Base-by-base conservation (phyloP, 1,140 invertebrate species). In the Zaprionus inermis region DNA sequence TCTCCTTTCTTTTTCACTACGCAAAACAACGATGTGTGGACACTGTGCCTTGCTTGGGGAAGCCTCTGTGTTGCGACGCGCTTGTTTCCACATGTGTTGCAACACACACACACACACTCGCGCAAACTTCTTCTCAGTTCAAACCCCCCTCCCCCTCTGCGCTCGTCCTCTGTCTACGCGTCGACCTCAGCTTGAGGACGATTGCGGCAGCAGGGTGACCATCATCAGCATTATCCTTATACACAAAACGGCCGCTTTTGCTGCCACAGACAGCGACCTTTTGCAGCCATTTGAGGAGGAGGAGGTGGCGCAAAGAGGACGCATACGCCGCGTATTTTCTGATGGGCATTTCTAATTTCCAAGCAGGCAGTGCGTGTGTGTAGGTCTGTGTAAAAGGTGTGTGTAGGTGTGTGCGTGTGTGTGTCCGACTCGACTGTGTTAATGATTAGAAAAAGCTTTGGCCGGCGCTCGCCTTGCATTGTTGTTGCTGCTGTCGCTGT, bases 321-420 rank as follows among this genome's bases (percentile, higher is more conserved):
- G 24, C 61, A 72, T 68, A 60, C 52, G 72, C 20, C 63, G 65
- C 64, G 72, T 81, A 81, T 76, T 76, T 88, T 56, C 84, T 82
- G 77, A 90, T 84, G 86, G 90, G 89, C 86, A 91, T 90, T 91
- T 91, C 90, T 88, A 91, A 91, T 91, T 91, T 91, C 73, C 90
- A 90, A 88, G 72, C 78, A 49, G 57, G 44, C 52, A 18, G 66
- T 58, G 38, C 70, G 60, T 38, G 55, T 12, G 34, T 24, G 36
- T 18, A 28, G 12, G 49, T 32, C 24, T 44, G 11, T 51, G 30
- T 49, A n/a, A n/a, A n/a, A n/a, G n/a, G 14, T 61, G 58, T 51
- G 32, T 30, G 51, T 74, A 77, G 75, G 81, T 78, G 79, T 75
- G 74, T 41, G 65, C 70, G 78, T 41, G 69, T 51, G 64, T 41